Evolutionary conservation across 1,140 invertebrate genomes (phyloP), one percentile per base, ranked within the genome.

Genomic region (Drosophila triauraria): DNA sequence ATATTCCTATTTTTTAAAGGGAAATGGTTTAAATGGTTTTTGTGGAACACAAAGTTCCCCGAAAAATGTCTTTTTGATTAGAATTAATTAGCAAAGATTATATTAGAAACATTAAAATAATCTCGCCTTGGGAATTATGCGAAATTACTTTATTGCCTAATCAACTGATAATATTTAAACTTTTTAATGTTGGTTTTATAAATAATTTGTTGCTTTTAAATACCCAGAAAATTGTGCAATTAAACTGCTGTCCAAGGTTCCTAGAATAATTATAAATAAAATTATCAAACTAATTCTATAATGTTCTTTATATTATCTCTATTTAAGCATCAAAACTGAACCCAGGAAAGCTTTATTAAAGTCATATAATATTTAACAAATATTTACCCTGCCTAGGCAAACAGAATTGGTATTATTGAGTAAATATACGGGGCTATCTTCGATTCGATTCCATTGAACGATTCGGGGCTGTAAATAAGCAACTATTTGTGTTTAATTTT

Each of bases 381-480:
- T 15, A 20, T 20, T 20, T 35, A 9, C 17, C 27, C 27, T 35
- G 23, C 15, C 20, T 25, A 10, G 10, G 17, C 15, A 40, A 48
- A 35, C 46, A 15, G 17, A 17, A 27, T 32, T 43, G 7, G 17
- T 32, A 61, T 32, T 30, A 32, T 17, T 3, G 13, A 13, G 20
- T 23, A 40, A 23, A 43, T 27, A 20, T 17, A 17, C 0, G 27
- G 35, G 38, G 27, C 53, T 71, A 71, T 72, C 69, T 59, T 30
- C 27, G 4, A n/a, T 15, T 48, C 57, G 48, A 76, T 44, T 54
- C 60, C 47, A 77, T 54, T 58, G 23, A 58, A 47, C 61, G 61
- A 59, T 76, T 60, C 32, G 13, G 59, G 42, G 42, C 75, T 77
- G 48, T 77, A 76, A 76, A 77, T 60, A 68, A 76, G 40, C 47